A percentile compares a stretch with the other conserved stretches of the same genome.
These are phyloP conservation scores for Mesitornis unicolor DNA, from an alignment of 2,113 vertebrate species.

Conservation along the genomic window DNA sequence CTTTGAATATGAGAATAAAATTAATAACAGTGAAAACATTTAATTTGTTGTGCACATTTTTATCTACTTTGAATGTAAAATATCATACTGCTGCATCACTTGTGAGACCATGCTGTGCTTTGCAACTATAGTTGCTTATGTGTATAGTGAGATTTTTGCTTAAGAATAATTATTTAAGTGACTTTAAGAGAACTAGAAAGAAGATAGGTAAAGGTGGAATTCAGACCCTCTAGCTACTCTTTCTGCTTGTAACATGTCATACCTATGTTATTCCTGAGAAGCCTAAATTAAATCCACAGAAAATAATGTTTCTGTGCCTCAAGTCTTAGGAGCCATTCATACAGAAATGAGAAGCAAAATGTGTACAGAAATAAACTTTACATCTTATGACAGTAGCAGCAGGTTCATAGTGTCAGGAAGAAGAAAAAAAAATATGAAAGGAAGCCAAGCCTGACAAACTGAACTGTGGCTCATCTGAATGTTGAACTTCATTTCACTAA, in stretches of 20 bases:
- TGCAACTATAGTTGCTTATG: background rate
- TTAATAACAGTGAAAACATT: slow-evolving; percentile 29
- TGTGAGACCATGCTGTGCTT: background rate
- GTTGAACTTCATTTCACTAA: slow-evolving; percentile 9
- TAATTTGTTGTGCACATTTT: slow-evolving; percentile 37
- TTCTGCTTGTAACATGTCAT: background rate
- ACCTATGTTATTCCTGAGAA: slow-evolving; percentile 1
- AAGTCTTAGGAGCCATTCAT: slow-evolving; percentile 37
- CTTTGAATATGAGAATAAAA: slow-evolving; percentile 42
- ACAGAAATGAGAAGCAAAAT: slow-evolving; percentile 37
- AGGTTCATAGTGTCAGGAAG: slow-evolving; percentile 44
- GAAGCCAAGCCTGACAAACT: slow-evolving; percentile 40
- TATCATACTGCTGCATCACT: background rate
- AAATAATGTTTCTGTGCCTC: slow-evolving; percentile 1
- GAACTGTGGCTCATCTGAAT: slow-evolving; percentile 18
- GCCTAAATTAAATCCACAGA: background rate
- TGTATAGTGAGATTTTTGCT: background rate
- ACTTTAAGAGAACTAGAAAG: slow-evolving; percentile 16
- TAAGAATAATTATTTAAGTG: background rate
- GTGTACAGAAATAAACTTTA: slow-evolving; percentile 50
- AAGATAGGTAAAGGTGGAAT: background rate
- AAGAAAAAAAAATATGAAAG: slow-evolving; percentile 30
- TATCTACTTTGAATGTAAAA: slow-evolving; percentile 36
- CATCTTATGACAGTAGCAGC: slow-evolving; percentile 49
- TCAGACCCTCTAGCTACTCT: background rate